Evolutionary conservation across 2,888 invertebrate genomes (phyloP).

Genomic region (Uropetala carovei): DNA sequence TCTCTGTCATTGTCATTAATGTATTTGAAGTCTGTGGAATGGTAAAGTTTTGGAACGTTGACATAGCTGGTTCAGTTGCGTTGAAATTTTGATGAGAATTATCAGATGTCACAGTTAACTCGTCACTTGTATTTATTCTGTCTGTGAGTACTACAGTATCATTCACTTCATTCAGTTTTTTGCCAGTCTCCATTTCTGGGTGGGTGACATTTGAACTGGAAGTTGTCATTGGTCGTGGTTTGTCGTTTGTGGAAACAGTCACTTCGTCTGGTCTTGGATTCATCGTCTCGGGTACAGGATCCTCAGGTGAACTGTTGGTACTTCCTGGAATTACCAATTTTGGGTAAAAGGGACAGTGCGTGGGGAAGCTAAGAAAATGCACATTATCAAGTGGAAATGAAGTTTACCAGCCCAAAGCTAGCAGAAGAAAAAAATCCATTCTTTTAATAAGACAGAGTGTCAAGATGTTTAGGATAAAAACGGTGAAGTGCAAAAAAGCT

Average conservation of each 20-base stretch:
- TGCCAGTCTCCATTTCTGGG: background rate
- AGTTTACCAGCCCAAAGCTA: slow-evolving; percentile 69
- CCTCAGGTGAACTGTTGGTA: slow-evolving; percentile 56
- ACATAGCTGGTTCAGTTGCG: too few relatives aligned
- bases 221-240: slow-evolving; percentile 22
- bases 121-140: background rate
- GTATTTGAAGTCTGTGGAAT: background rate
- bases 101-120: background rate
- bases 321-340: slow-evolving; percentile 59
- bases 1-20: background rate
- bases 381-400: slow-evolving; percentile 34
- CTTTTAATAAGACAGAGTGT: background rate
- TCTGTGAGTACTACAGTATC: background rate
- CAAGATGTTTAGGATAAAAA: background rate
- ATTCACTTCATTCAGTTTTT: background rate
- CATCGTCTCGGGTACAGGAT: slow-evolving; percentile 54
- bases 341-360: slow-evolving; percentile 49
- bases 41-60: too few relatives aligned
- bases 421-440: slow-evolving; percentile 77
- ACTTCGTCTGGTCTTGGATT: slow-evolving; percentile 40
- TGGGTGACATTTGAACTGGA: slow-evolving; percentile 4
- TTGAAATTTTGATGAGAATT: background rate
- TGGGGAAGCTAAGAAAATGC: slow-evolving; percentile 43
- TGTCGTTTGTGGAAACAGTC: slow-evolving; percentile 54
- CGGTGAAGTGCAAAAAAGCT: background rate